Conservation (phyloP, 2,113 vertebrate genomes). For the Murina feae region DNA sequence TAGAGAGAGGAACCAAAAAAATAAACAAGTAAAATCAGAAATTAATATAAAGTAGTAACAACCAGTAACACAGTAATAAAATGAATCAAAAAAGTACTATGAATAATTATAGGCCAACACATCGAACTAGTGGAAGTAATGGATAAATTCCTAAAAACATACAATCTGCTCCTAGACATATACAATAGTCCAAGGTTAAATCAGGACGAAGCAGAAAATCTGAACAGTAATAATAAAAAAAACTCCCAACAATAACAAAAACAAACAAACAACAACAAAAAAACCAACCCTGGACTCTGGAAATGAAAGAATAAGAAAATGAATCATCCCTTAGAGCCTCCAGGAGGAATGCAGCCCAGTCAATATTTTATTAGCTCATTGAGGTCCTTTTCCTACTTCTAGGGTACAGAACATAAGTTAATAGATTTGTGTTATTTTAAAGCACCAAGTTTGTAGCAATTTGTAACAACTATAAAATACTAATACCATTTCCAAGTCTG, state of each 20-base stretch:
- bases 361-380: background rate
- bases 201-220: background rate
- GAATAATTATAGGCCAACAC: background rate
- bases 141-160: background rate
- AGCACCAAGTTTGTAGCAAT: background rate
- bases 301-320: background rate
- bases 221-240: background rate
- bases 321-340: rapidly evolving
- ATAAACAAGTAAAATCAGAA: background rate
- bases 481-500: background rate
- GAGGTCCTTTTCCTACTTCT: background rate
- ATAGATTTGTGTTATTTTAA: background rate
- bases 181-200: background rate
- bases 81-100: background rate
- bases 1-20: background rate
- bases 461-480: background rate
- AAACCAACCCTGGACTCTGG: background rate
- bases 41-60: background rate
- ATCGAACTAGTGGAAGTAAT: background rate
- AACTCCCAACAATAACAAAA: background rate
- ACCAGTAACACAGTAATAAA: background rate
- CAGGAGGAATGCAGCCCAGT: background rate
- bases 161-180: background rate
- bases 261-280: too few relatives aligned
- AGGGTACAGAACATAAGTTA: background rate